Conservation (phyloP, 2,113 vertebrate genomes). For the Pelusios castaneus region DNA sequence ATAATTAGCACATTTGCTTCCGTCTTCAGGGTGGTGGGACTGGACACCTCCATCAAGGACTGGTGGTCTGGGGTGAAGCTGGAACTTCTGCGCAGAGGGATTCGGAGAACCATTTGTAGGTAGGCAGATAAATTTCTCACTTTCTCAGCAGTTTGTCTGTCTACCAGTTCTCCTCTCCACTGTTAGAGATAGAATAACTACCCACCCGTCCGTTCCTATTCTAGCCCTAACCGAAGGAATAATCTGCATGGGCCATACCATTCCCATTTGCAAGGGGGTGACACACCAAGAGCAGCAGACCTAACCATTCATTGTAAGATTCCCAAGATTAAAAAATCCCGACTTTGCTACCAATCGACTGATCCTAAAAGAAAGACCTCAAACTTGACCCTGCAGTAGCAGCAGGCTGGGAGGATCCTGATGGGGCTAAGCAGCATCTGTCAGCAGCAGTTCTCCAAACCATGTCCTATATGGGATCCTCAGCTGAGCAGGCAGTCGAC, state of each 20-base stretch:
- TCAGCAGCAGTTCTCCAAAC: neutral
- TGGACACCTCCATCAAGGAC: conserved; percentile 42
- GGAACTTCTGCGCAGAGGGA: conserved; percentile 67
- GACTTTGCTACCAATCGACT: neutral
- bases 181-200: neutral
- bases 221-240: neutral
- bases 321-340: neutral
- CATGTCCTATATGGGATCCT: neutral
- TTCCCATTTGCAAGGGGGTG: conserved; percentile 46
- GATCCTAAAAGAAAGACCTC: neutral
- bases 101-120: conserved; percentile 68
- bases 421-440: neutral
- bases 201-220: neutral
- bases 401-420: neutral
- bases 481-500: neutral
- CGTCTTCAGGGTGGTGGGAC: conserved; percentile 65
- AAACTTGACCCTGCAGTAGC: neutral
- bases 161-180: neutral
- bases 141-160: neutral
- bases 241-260: neutral
- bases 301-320: neutral
- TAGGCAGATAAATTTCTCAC: neutral
- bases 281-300: conserved; percentile 3
- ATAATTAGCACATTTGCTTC: conserved; percentile 84
- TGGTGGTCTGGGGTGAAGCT: conserved; percentile 73